Evolutionary conservation across 2,888 invertebrate species (phyloP).

Genomic region (Zele albiditarsus): DNA sequence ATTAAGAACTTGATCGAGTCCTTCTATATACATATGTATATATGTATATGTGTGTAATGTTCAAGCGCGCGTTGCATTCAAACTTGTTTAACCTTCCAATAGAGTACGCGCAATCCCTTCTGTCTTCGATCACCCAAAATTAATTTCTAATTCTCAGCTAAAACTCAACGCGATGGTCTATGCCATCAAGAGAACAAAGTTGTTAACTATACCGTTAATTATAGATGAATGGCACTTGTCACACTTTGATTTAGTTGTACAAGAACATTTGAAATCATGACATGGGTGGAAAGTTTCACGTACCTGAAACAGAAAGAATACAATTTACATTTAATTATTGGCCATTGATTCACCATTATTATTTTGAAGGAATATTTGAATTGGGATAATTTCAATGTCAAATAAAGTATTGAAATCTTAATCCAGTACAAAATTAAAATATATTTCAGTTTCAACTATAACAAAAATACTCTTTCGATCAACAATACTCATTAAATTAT

Average conservation of each 20-base stretch:
- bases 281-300: conserved; percentile 39
- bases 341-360: background rate
- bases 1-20: conserved; percentile 51
- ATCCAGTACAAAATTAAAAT: no score
- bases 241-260: background rate
- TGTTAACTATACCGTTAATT: conserved; percentile 5
- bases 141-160: conserved; percentile 42
- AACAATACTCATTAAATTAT: no score
- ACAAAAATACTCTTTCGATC: no score
- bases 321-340: conserved; percentile 13
- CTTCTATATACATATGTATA: conserved; percentile 24
- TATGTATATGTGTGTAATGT: conserved; percentile 34
- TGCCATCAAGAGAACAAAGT: conserved; percentile 17
- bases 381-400: no score
- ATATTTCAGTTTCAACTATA: no score
- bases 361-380: background rate
- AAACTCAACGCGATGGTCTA: conserved; percentile 11
- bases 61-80: conserved; percentile 12
- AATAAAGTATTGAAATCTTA: no score
- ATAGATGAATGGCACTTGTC: background rate
- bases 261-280: conserved; percentile 1
- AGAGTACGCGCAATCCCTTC: conserved; percentile 33
- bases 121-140: conserved; percentile 41
- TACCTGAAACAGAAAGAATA: conserved; percentile 60
- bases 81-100: conserved; percentile 52